Evolutionary conservation across 2,888 invertebrate genomes (phyloP), one percentile per base, ranked within the genome.

Genomic region (Melanotus villosus): DNA sequence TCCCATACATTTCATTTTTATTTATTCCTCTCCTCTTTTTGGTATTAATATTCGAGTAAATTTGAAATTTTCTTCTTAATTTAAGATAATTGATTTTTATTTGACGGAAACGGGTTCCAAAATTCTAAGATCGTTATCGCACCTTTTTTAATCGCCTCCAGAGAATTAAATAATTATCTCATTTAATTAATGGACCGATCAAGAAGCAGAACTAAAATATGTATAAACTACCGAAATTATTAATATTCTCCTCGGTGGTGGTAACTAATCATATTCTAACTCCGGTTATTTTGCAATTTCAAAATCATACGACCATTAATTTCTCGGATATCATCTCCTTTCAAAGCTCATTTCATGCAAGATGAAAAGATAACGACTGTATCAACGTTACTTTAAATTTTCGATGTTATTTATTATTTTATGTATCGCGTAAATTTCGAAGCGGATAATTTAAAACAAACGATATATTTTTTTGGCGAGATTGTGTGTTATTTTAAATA

Each of bases 71-170:
- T 9, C n/a, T 45, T 21, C 45, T 19, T 45, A 45, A 45, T 38
- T 38, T 38, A 38, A 12, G n/a, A 38, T 45, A 45, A 45, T 45
- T 45, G 45, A 45, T 45, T 45, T 45, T 45, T 45, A 45, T 45
- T 19, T 19, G 45, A 45, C 45, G 21, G 21, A 32, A 18, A 14
- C 54, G 7, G 14, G 54, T 54, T 54, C 18, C 3, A 32, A 54
- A 54, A 5, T 16, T n/a, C 10, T 16, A 54, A 54, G 54, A 54
- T 54, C n/a, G 4, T 54, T 54, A 54, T 54, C 54, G 32, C n/a
- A 26, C 12, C 26, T 2, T 14, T 12, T 32, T 54, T 32, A 54
- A 54, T 34, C 12, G 18, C 54, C n/a, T 14, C 16, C 12, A 34
- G 9, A 50, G 26, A 54, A 54, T 54, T 32, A 32, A 32, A 32